These are phyloP conservation scores for Neodiprion fabricii DNA, from an alignment of 1,140 invertebrate species.

Conservation along the genomic window DNA sequence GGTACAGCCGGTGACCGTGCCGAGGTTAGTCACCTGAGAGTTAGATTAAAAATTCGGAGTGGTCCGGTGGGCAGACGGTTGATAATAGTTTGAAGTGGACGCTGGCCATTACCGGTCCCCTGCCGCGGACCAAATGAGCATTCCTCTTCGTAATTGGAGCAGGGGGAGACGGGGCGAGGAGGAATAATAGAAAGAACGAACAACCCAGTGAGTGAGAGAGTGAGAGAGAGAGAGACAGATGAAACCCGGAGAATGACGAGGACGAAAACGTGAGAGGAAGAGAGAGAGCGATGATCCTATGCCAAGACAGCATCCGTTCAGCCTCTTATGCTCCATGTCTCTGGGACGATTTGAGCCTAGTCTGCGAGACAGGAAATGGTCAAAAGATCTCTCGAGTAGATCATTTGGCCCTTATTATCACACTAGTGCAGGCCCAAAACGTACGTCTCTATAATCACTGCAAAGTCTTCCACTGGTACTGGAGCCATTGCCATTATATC, in stretches of 20 bases:
- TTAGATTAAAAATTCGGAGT: slow-evolving; percentile 8
- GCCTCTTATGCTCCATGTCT: not conserved
- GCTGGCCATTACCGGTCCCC: slow-evolving; percentile 42
- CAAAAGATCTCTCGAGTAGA: not conserved
- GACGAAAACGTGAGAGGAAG: not conserved
- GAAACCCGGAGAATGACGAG: too few relatives aligned
- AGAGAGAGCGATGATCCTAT: not conserved
- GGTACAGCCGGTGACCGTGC: too few relatives aligned
- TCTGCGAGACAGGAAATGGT: not conserved
- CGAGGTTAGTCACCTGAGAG: not conserved
- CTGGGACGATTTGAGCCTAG: not conserved
- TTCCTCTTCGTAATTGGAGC: slow-evolving; percentile 47
- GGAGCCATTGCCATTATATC: too few relatives aligned
- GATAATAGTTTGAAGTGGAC: slow-evolving; percentile 46
- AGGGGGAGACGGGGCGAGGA: slow-evolving; percentile 15
- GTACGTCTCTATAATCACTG: too few relatives aligned
- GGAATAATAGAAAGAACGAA: slow-evolving; percentile 19
- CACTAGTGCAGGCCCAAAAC: too few relatives aligned
- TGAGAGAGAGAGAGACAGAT: slow-evolving; percentile 3
- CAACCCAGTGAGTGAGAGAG: slow-evolving; percentile 26
- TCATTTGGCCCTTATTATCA: not conserved
- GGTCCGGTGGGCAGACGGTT: slow-evolving; percentile 21
- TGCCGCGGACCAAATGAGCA: slow-evolving; percentile 43
- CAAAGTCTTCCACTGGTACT: too few relatives aligned
- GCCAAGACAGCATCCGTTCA: not conserved